Evolutionary conservation across 1,140 invertebrate species (phyloP).

Genomic region (Caenorhabditis inopinata): DNA sequence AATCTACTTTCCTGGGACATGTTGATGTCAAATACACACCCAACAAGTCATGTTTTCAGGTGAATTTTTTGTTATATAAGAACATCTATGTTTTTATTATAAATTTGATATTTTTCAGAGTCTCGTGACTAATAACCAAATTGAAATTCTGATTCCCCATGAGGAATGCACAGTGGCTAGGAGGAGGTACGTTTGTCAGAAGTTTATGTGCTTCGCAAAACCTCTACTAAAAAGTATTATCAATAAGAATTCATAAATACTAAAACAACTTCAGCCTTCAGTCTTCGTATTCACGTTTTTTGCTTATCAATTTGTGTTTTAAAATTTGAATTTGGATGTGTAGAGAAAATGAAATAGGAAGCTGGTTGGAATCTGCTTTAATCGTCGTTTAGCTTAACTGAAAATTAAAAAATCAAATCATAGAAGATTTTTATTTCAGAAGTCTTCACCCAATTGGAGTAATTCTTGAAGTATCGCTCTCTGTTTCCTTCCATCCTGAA

Average conservation of each 20-base stretch:
- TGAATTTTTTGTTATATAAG: too few relatives aligned
- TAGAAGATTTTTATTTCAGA: slow-evolving; percentile 33
- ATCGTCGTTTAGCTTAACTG: too few relatives aligned
- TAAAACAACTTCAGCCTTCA: too few relatives aligned
- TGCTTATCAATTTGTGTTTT: too few relatives aligned
- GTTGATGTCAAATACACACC: slow-evolving; percentile 35
- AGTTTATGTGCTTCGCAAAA: too few relatives aligned
- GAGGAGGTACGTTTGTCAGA: slow-evolving; percentile 38
- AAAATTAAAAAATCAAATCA: neutral
- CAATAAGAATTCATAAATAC: too few relatives aligned
- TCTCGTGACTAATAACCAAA: slow-evolving; percentile 45
- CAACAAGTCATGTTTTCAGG: slow-evolving; percentile 29
- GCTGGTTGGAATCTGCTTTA: neutral
- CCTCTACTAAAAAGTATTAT: too few relatives aligned
- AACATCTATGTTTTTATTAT: too few relatives aligned
- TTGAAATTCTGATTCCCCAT: slow-evolving; percentile 41
- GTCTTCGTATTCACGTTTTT: too few relatives aligned
- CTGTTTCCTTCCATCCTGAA: slow-evolving; percentile 41
- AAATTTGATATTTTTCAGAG: slow-evolving; percentile 21
- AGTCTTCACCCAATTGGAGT: slow-evolving; percentile 17
- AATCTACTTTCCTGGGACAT: slow-evolving; percentile 34
- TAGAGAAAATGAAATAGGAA: neutral
- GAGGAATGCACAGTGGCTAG: slow-evolving; percentile 36
- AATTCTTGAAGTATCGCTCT: slow-evolving; percentile 30
- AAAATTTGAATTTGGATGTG: neutral